Base-by-base conservation (phyloP, 2,113 vertebrate species). In the Pantherophis guttatus region DNA sequence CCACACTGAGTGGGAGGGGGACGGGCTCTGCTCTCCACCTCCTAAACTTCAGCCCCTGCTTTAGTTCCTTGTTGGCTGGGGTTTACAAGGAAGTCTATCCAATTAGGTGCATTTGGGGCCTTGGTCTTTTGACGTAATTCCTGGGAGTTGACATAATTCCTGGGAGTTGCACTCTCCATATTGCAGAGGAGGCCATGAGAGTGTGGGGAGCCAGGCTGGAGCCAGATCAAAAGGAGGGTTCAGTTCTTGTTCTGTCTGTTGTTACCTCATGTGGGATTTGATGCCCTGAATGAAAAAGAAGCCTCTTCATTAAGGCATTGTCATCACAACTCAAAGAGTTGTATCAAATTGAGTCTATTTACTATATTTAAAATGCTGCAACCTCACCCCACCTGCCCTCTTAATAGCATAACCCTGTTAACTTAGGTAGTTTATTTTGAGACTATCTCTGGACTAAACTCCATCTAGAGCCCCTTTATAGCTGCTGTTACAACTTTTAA, bases 41-140 rank as follows among this genome's bases (percentile, higher is more conserved):
- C 12, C 62, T 6, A n/a, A 70, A 70, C 12, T n/a, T 29, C 62
- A 70, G 62, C 62, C 11, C 12, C 10, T 50, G 58, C 13, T 26
- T 86, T 9, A 0, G 0, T 0, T 1, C 0, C 3, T 13, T 7
- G 17, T 86, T 21, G 3, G 39, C 7, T 8, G 81, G 81, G 21
- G 81, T 9, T 86, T 39, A 86, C 39, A 9, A 48, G 19, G 39
- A 48, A 48, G 21, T 26, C 81, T 23, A 26, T 44, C 81, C 8
- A 2, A 23, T 17, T 19, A 39, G 81, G 19, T 86, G 81, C 33
- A 6, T n/a, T 19, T 24, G 29, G 12, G 65, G 65, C 65, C 65
- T 70, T 33, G 65, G 65, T 70, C 29, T 4, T 70, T 33, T 29
- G 3, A 70, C 4, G 12, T n/a, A 1, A 70, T 11, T 70, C n/a